A percentile compares a stretch with the other conserved stretches of the same genome.
These are phyloP conservation scores for Oscheius sp. DNA, from an alignment of 2,888 invertebrate species.

Conservation along the genomic window DNA sequence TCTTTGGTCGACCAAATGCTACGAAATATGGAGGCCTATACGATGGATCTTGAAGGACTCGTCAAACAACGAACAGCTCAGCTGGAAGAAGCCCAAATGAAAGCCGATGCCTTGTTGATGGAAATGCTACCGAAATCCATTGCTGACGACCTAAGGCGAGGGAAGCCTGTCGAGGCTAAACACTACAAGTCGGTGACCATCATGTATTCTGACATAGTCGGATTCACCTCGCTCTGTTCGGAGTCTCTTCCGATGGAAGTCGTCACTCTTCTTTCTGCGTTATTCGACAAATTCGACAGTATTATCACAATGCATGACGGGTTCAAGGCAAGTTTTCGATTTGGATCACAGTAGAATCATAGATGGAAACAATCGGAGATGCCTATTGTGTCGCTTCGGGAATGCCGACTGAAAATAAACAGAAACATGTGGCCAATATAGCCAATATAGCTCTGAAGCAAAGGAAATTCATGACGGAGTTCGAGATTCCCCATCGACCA, in stretches of 20 bases:
- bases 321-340: conserved; percentile 54
- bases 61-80: conserved; percentile 60
- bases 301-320: conserved; percentile 63
- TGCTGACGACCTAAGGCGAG: conserved; percentile 59
- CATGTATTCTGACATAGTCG: conserved; percentile 68
- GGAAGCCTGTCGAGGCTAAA: conserved; percentile 51
- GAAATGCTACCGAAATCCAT: conserved; percentile 65
- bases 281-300: conserved; percentile 64
- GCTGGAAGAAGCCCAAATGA: conserved; percentile 56
- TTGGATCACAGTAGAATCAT: not conserved
- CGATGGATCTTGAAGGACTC: conserved; percentile 55
- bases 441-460: conserved; percentile 63
- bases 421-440: conserved; percentile 61
- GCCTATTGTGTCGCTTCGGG: conserved; percentile 68
- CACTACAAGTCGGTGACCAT: conserved; percentile 62
- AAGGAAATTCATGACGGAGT: conserved; percentile 63
- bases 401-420: conserved; percentile 55
- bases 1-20: conserved; percentile 67
- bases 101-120: conserved; percentile 56
- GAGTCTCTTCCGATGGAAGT: conserved; percentile 67
- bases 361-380: conserved; percentile 68
- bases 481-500: conserved; percentile 66
- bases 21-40: conserved; percentile 62
- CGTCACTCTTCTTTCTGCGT: conserved; percentile 61
- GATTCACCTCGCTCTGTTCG: conserved; percentile 68